Conservation (phyloP, 35 echinoderm and acorn worm genomes). For the Heliocidaris tuberculata region DNA sequence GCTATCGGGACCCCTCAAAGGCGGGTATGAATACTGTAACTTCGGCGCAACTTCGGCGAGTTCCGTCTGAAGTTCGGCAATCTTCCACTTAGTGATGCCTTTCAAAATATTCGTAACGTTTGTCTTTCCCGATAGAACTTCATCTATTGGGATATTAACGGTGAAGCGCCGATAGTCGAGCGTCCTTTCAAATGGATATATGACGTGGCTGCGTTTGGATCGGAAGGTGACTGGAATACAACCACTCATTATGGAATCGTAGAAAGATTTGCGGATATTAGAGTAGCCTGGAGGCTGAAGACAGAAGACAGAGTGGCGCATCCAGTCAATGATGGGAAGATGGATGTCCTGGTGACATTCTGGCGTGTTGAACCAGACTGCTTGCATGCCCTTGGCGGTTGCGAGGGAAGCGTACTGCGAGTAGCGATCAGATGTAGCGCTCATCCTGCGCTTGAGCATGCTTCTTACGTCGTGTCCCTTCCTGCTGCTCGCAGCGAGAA, state of each 20-base stretch:
- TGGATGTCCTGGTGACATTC: constrained; percentile 60
- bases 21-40: constrained; percentile 65
- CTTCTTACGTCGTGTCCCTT: constrained; percentile 66
- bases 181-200: constrained; percentile 61
- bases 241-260: constrained; percentile 63
- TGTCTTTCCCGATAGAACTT: constrained; percentile 53
- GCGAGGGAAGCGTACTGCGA: constrained; percentile 44
- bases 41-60: constrained; percentile 51
- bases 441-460: constrained; percentile 66
- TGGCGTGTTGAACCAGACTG: constrained; percentile 73
- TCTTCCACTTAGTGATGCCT: constrained; percentile 52
- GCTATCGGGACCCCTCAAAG: constrained; percentile 13
- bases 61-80: constrained; percentile 50
- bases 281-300: constrained; percentile 74
- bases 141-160: constrained; percentile 64
- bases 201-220: constrained; percentile 57
- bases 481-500: constrained; percentile 63
- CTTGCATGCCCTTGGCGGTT: constrained; percentile 22
- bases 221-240: constrained; percentile 73
- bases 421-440: constrained; percentile 50
- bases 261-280: constrained; percentile 72
- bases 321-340: constrained; percentile 71
- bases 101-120: constrained; percentile 53
- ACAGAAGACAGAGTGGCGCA: constrained; percentile 68
- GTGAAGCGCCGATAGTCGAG: constrained; percentile 64